These are phyloP conservation scores for Anthoptus insignis DNA, from an alignment of 2,888 invertebrate genomes.

Conservation along the genomic window DNA sequence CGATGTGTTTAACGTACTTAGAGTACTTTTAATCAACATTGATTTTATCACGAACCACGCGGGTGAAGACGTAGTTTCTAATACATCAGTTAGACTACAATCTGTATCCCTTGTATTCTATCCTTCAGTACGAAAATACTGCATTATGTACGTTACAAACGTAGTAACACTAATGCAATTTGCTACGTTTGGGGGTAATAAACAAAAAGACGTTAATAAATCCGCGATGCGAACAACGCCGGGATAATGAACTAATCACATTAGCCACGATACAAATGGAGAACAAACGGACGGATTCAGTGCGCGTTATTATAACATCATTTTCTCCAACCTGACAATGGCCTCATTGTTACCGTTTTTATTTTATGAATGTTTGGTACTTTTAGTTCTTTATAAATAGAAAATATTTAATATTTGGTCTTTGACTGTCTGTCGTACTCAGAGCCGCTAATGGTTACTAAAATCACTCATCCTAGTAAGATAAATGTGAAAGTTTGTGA, in stretches of 20 bases:
- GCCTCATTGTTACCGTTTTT: not conserved
- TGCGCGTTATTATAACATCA: conserved; percentile 34
- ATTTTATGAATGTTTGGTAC: not conserved
- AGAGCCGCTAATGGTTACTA: too few relatives aligned
- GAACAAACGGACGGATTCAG: conserved; percentile 35
- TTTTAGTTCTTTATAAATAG: not conserved
- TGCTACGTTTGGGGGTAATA: conserved; percentile 65
- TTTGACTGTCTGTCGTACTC: too few relatives aligned
- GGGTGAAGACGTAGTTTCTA: too few relatives aligned
- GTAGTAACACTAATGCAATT: conserved; percentile 57
- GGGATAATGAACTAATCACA: conserved; percentile 84
- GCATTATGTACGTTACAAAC: not conserved
- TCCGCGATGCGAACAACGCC: conserved; percentile 69
- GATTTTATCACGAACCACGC: too few relatives aligned
- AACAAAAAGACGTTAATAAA: conserved; percentile 72
- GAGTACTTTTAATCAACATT: too few relatives aligned
- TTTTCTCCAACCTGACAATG: conserved; percentile 3
- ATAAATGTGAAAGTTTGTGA: too few relatives aligned
- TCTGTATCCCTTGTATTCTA: too few relatives aligned
- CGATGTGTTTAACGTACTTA: too few relatives aligned
- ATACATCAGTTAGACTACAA: too few relatives aligned
- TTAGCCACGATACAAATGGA: conserved; percentile 68
- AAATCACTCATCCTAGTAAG: too few relatives aligned
- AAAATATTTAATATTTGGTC: too few relatives aligned
- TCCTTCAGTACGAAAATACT: too few relatives aligned